Conservation (phyloP, 1,140 invertebrate species). For the Bombus difficillimus region DNA sequence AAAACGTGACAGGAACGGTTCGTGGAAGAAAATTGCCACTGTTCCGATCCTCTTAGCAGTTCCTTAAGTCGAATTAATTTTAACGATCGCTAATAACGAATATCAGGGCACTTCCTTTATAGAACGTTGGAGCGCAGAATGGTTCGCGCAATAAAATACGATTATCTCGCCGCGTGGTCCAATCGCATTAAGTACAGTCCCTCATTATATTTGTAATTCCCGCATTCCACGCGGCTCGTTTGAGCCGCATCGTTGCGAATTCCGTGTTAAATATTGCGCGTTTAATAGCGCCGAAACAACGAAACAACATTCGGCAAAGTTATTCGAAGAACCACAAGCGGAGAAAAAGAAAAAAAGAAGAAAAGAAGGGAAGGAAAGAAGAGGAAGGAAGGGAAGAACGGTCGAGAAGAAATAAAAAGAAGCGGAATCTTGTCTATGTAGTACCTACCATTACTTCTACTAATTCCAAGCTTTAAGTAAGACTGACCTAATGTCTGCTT, state of each 20-base stretch:
- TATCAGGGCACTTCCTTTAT: conserved; percentile 29
- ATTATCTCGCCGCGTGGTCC: conserved; percentile 36
- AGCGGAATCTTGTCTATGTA: background rate
- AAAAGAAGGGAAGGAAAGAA: no score
- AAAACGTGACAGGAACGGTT: no score
- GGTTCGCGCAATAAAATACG: conserved; percentile 32
- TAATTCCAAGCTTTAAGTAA: background rate
- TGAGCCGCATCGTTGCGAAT: background rate
- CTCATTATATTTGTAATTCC: conserved; percentile 41
- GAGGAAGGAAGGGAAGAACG: background rate
- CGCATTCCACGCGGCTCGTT: conserved; percentile 18
- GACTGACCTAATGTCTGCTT: background rate
- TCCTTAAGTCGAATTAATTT: conserved; percentile 39
- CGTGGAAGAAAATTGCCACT: background rate
- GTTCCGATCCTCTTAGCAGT: conserved; percentile 24
- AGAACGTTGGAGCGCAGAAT: background rate
- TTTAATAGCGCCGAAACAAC: background rate
- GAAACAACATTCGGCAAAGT: background rate
- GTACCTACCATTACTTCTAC: background rate
- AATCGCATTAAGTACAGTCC: conserved; percentile 32
- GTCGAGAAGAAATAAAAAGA: background rate
- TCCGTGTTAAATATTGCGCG: conserved; percentile 10
- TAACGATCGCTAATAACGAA: conserved; percentile 39
- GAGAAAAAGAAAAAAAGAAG: background rate
- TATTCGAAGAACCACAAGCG: background rate